Evolutionary conservation across 2,888 invertebrate genomes (phyloP), one percentile per base, ranked within the genome.

Genomic region (Drosophila paramelanica): DNA sequence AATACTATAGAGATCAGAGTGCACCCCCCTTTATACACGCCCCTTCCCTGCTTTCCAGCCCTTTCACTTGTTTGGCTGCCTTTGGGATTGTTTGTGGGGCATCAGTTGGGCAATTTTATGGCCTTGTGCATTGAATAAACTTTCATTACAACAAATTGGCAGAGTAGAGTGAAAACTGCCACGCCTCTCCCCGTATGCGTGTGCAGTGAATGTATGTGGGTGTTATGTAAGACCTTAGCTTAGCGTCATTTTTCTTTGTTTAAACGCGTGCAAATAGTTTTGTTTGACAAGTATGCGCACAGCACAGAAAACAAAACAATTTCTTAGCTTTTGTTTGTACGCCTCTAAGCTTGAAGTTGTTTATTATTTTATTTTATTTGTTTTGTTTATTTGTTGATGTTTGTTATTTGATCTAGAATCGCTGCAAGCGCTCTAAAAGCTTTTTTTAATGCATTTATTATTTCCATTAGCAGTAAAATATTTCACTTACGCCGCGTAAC

Each of bases 61-160:
- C n/a, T 68, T 70, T 31, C 31, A 47, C 13, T 49, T n/a, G 7
- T 67, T 72, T 59, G 57, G 41, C 33, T 59, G 50, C 41, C 45
- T 43, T 56, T 59, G 5, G 27, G 45, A 69, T 57, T 79, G 69
- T 65, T 66, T 73, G 53, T 70, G 50, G 55, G 61, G 61, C 69
- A 69, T 77, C 60, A 61, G 70, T 38, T 55, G 75, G 53, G 56
- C 60, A 65, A 77, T 57, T 76, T 86, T 86, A 82, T 80, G 69
- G 59, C 57, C 67, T 62, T 70, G 73, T 75, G 78, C 67, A 73
- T 70, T 70, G 78, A 69, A 71, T 76, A 73, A 81, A 77, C 72
- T 79, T 75, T 70, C 65, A 72, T 69, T 70, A 66, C 55, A 66
- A 52, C 59, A 59, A 66, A 67, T 62, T 73, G 64, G 49, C 42